phyloP scores from a whole-genome alignment of 2,888 invertebrate genomes.

The Diarsia mendica region DNA sequence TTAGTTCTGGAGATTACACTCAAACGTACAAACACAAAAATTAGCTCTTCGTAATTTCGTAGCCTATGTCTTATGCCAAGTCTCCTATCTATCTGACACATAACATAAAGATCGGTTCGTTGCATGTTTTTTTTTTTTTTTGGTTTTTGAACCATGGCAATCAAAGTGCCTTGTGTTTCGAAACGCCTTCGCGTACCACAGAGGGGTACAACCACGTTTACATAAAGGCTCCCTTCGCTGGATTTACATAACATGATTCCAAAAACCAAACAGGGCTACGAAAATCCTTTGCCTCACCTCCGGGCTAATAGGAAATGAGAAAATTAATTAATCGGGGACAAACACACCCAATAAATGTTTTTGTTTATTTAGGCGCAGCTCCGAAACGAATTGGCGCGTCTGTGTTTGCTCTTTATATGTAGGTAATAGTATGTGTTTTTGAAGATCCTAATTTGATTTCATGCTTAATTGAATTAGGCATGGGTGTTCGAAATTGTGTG shows the following conservation, averaged over 20 bases:
- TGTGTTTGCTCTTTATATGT: conserved; percentile 58
- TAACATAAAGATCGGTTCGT: background rate
- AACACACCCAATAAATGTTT: conserved; percentile 78
- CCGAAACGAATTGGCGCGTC: conserved; percentile 59
- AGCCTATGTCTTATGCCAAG: background rate
- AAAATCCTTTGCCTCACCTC: conserved; percentile 65
- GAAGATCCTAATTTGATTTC: conserved; percentile 71
- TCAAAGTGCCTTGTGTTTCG: background rate
- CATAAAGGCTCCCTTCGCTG: conserved; percentile 28
- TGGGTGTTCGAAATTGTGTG: background rate
- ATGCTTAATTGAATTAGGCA: conserved; percentile 50
- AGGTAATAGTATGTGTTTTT: conserved; percentile 63
- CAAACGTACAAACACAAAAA: no score
- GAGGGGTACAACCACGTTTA: background rate
- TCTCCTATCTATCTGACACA: background rate
- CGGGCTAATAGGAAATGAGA: conserved; percentile 83
- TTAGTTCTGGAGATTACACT: no score
- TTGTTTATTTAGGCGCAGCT: conserved; percentile 82
- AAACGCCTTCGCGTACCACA: conserved; percentile 5
- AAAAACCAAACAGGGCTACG: conserved; percentile 63
- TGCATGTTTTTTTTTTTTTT: background rate
- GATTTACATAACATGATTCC: conserved; percentile 66
- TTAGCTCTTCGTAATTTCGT: no score
- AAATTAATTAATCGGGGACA: conserved; percentile 87
- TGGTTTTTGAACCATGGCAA: background rate